Evolutionary conservation across 2,113 vertebrate genomes (phyloP).

Genomic region (Oenanthe melanoleuca): DNA sequence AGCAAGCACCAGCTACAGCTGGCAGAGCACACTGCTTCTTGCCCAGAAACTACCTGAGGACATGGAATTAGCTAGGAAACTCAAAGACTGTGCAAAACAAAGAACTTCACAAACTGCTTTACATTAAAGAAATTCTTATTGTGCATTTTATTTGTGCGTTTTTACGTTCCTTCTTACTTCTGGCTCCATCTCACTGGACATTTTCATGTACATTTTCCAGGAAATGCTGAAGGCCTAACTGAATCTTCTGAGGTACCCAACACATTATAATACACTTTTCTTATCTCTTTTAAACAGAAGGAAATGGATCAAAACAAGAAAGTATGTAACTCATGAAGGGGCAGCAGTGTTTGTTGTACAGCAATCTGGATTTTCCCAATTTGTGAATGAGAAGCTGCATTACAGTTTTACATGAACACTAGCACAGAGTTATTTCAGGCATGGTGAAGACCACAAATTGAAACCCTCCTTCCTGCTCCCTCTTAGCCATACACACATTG

Average conservation of each 20-base stretch:
- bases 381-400: not conserved
- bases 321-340: not conserved
- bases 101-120: not conserved
- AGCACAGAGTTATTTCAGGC: not conserved
- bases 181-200: not conserved
- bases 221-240: not conserved
- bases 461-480: not conserved
- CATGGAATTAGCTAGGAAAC: not conserved
- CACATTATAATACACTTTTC: not conserved
- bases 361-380: not conserved
- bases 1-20: conserved; percentile 13
- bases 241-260: not conserved
- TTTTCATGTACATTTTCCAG: not conserved
- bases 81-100: not conserved
- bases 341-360: not conserved
- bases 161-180: not conserved
- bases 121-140: not conserved
- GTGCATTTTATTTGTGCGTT: not conserved
- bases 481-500: not conserved
- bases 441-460: not conserved
- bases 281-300: conserved; percentile 25
- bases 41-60: not conserved
- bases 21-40: not conserved
- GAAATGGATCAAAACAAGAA: not conserved
- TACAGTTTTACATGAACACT: not conserved